phyloP scores from a whole-genome alignment of 2,888 invertebrate species.

The Drosophila melanosoma region DNA sequence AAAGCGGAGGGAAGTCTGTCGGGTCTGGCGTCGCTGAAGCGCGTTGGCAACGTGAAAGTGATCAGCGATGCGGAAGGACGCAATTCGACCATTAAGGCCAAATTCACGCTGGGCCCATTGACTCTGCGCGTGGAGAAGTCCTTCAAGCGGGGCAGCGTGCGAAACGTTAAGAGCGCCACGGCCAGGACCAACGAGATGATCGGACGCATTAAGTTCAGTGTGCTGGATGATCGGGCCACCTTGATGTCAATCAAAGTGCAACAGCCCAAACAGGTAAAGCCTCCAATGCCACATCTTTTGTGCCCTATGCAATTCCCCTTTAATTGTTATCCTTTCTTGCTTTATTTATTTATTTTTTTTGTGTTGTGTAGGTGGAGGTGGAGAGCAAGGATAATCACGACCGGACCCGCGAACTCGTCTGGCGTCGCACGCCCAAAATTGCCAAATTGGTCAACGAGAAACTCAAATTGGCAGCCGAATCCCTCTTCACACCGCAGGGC shows the following conservation, averaged over 20 bases:
- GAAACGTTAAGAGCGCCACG: slow-evolving; percentile 93
- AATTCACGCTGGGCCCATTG: slow-evolving; percentile 92
- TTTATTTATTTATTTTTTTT: background rate
- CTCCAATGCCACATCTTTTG: background rate
- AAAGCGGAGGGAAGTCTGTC: slow-evolving; percentile 91
- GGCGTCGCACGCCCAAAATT: slow-evolving; percentile 93
- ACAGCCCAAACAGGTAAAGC: slow-evolving; percentile 92
- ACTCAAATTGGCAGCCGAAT: slow-evolving; percentile 86
- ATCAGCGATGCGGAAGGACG: slow-evolving; percentile 89
- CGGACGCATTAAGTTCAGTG: slow-evolving; percentile 91
- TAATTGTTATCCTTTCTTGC: slow-evolving; percentile 12
- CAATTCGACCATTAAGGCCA: slow-evolving; percentile 93
- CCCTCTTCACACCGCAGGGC: slow-evolving; percentile 83
- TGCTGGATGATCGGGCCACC: slow-evolving; percentile 92
- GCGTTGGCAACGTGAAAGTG: slow-evolving; percentile 92
- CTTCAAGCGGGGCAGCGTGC: slow-evolving; percentile 91
- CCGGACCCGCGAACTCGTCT: slow-evolving; percentile 92
- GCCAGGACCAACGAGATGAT: slow-evolving; percentile 95
- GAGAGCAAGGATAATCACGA: slow-evolving; percentile 93
- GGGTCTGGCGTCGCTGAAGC: slow-evolving; percentile 91
- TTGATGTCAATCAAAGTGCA: slow-evolving; percentile 93
- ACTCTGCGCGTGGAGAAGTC: slow-evolving; percentile 88
- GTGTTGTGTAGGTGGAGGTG: slow-evolving; percentile 90
- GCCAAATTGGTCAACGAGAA: slow-evolving; percentile 94
- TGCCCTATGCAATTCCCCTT: slow-evolving; percentile 62